Evolutionary conservation across 2,797 vertebrate genomes (phyloP), one percentile per base, ranked within the genome.

Genomic region (Mallotus villosus): DNA sequence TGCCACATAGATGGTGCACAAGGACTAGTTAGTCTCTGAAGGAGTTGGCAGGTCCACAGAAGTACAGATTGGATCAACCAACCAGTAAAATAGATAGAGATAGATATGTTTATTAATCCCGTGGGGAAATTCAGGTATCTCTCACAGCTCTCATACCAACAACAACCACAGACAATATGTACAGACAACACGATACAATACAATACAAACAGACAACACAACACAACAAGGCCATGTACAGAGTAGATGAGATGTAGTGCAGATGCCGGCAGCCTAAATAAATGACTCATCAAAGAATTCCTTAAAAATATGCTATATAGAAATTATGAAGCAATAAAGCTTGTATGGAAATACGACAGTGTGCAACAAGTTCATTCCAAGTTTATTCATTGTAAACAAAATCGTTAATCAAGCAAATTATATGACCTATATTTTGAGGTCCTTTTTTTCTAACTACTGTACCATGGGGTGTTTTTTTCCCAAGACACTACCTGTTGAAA

Each of bases 1-100:
- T 64, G 61, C 25, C 68, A 72, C 60, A 67, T 72, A 88, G 81
- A 73, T 81, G 82, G 80, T 25, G 79, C 79, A 34, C 68, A 73
- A 32, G 75, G 84, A 79, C 79, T 49, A n/a, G 51, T 70, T 77
- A 5, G 9, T 4, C 5, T n/a, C 51, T 8, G 4, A n/a, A 55
- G 51, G 19, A 55, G 19, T 55, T 55, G 51, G 51, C 51, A 55
- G 51, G 6, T 17, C 19, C 19, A 7, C 51, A 55, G 51, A 55
- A n/a, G 16, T 17, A 55, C 51, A 55, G 51, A n/a, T n/a, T 55
- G 51, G 19, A 51, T 51, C 12, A 51, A 51, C 49, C 12, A 58
- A 37, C 17, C 19, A 67, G 32, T 67, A 5, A 58, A n/a, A n/a
- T n/a, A n/a, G n/a, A n/a, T n/a, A n/a, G n/a, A n/a, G n/a, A n/a